Evolutionary conservation across 1,140 invertebrate genomes (phyloP), one percentile per base, ranked within the genome.

Genomic region (Caenorhabditis elegans): DNA sequence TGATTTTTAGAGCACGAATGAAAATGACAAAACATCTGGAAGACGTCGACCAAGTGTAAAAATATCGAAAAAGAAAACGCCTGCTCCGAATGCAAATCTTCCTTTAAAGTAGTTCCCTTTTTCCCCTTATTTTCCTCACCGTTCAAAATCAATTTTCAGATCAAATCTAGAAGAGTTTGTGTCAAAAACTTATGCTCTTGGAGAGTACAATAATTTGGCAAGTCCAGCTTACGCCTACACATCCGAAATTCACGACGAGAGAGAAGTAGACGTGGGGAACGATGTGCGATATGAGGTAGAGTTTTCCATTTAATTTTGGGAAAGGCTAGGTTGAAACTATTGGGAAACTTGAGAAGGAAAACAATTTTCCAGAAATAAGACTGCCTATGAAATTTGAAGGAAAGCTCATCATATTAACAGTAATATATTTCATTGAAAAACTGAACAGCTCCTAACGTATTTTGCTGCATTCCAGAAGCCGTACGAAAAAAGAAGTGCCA

Each of bases 101-200:
- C 60, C 60, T 5, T 24, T 70, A 13, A 70, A 70, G 60, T 70
- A 22, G 22, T 19, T 34, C 4, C 3, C 6, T 15, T 15, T n/a
- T 34, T 17, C 3, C n/a, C 22, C 13, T n/a, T 0, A 31, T 6
- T 17, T 24, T 34, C 11, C n/a, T n/a, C n/a, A n/a, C n/a, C n/a
- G n/a, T n/a, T n/a, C 5, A 34, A 34, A 34, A 6, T 26, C 3
- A n/a, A n/a, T 8, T 60, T 31, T 11, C 60, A 70, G 60, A 22
- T 70, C 60, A 10, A 70, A 70, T 70, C 19, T 70, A 13, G 60
- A 70, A 70, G 60, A 70, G 39, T 70, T 70, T 43, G 60, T 70
- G 17, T 70, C 60, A 5, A 70, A 70, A 70, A 70, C 60, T 0
- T 70, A 70, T 39, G 60, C 60, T 1, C 34, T 70, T 22, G 60